Evolutionary conservation across 2,113 vertebrate species (phyloP).

Genomic region (Chionomys nivalis): DNA sequence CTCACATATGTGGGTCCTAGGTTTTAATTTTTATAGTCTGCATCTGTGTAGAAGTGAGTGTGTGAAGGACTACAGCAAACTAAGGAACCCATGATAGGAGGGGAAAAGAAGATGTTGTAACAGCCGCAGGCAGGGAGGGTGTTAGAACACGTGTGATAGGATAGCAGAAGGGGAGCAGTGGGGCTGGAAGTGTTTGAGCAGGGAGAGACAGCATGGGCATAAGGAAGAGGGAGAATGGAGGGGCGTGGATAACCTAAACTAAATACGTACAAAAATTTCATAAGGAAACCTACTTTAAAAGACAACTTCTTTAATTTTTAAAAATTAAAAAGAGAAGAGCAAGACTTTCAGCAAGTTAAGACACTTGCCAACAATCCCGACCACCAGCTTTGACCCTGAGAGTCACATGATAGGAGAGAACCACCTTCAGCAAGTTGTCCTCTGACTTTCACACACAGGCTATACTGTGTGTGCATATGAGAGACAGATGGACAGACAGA

Average conservation of each 20-base stretch:
- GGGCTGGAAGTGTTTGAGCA: neutral
- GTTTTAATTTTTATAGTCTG: neutral
- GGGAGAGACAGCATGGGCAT: neutral
- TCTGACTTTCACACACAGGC: neutral
- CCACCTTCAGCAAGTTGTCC: neutral
- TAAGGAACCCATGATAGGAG: neutral
- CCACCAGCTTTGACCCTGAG: neutral
- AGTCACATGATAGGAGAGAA: neutral
- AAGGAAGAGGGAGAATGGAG: neutral
- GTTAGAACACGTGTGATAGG: neutral
- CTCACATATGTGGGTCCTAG: neutral
- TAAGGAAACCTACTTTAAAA: neutral
- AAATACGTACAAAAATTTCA: neutral
- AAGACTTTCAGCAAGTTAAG: neutral
- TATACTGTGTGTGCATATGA: neutral
- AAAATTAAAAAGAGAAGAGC: neutral
- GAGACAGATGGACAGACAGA: too few relatives aligned
- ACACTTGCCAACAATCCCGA: neutral
- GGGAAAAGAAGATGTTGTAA: neutral
- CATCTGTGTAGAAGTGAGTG: neutral
- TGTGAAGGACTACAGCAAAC: neutral
- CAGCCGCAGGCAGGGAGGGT: neutral
- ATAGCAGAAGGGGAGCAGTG: neutral
- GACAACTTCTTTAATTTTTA: neutral
- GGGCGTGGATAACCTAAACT: neutral